Evolutionary conservation across 2,113 vertebrate species (phyloP), one percentile per base, ranked within the genome.

Genomic region (Lasiurus borealis): DNA sequence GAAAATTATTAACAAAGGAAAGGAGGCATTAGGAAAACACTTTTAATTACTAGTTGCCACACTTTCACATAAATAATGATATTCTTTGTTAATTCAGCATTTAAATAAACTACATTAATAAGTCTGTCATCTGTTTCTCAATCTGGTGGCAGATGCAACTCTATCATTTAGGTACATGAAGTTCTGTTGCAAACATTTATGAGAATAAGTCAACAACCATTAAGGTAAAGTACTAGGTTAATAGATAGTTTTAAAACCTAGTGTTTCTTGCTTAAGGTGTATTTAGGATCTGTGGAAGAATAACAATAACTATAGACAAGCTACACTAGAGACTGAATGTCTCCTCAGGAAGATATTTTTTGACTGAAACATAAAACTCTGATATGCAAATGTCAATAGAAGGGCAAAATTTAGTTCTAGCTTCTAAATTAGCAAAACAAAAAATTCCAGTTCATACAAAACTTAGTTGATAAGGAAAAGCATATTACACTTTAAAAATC

Each of bases 71-170:
- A 64, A 92, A 85, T 23, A 69, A 34, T 1, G 16, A 76, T 64
- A 13, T 18, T 90, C 27, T 81, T 71, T 85, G 62, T 86, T 97
- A 68, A 73, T 48, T 91, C 50, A 76, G 1, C 85, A n/a, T 52
- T 95, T 94, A 91, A 91, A 64, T 93, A 90, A 96, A 68, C 54
- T 62, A 90, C 34, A 57, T 8, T 29, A 76, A 48, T 48, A 59
- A 66, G 12, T 44, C 66, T 50, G 48, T 86, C 93, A 91, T 92
- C 80, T 92, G 50, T 75, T 50, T 72, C 75, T 91, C 85, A 66
- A 7, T 80, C 64, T 94, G 66, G 16, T 27, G 94, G 16, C 36
- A 95, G 78, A 94, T 97, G 25, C 36, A 92, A 91, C 36, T 0
- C 88, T 77, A 84, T 14, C 31, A 25, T 95, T 81, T 62, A 96